These are phyloP conservation scores for Drosophila aldrichi DNA, from an alignment of 2,888 invertebrate species.

Conservation along the genomic window DNA sequence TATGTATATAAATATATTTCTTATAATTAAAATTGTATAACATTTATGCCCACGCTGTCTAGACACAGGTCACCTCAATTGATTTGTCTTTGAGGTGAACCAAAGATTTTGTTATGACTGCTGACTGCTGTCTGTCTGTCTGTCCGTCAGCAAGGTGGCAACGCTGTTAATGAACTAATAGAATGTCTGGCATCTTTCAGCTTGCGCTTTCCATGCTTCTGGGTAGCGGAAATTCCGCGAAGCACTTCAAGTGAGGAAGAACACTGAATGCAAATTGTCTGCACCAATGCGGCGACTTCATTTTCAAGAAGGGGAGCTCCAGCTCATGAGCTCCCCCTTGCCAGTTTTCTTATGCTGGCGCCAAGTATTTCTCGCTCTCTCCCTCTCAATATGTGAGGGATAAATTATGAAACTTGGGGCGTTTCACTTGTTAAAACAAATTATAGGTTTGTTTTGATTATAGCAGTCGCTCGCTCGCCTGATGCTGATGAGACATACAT, in stretches of 20 bases:
- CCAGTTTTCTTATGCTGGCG: constrained; percentile 42
- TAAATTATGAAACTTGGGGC: constrained; percentile 72
- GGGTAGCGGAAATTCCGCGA: constrained; percentile 9
- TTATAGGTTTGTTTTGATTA: constrained; percentile 79
- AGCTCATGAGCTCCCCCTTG: constrained; percentile 12
- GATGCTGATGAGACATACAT: constrained; percentile 4
- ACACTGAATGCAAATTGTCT: constrained; percentile 60
- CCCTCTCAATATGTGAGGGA: constrained; percentile 47
- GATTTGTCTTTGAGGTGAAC: constrained; percentile 1
- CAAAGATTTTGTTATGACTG: not conserved
- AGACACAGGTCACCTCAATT: constrained; percentile 17
- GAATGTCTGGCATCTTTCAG: constrained; percentile 35
- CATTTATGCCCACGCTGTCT: constrained; percentile 28
- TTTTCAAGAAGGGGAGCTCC: constrained; percentile 11
- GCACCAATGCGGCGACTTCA: constrained; percentile 35
- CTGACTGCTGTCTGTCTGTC: constrained; percentile 2
- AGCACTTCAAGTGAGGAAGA: not conserved
- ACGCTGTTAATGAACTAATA: constrained; percentile 27
- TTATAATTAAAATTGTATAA: not conserved
- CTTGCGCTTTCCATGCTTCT: not conserved
- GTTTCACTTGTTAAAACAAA: constrained; percentile 79
- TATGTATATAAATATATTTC: not conserved
- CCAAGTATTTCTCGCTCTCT: constrained; percentile 26
- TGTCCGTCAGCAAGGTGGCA: not conserved
- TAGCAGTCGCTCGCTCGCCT: constrained; percentile 42